A percentile compares a stretch with the other conserved stretches of the same genome.
phyloP scores from a whole-genome alignment of 2,113 vertebrate species.

The Ictalurus punctatus region DNA sequence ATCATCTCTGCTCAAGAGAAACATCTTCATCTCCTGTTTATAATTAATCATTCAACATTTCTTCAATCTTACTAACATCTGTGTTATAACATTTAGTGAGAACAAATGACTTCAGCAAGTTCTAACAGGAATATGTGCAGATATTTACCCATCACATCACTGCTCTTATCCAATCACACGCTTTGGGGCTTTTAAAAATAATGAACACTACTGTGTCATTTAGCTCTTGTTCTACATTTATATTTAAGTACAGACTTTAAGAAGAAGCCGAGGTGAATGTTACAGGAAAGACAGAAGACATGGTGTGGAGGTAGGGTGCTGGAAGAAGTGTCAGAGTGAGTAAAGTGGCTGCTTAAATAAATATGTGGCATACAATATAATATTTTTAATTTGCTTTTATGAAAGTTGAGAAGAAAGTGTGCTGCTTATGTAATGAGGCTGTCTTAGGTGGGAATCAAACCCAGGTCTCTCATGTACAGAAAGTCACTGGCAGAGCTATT shows the following conservation, averaged over 20 bases:
- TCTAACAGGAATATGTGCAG: not conserved
- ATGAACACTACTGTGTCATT: too few species aligned
- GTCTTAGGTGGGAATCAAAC: too few species aligned
- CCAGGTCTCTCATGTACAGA: too few species aligned
- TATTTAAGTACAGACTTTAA: not conserved
- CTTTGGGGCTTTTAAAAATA: too few species aligned
- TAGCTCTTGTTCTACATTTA: too few species aligned
- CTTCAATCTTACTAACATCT: not conserved
- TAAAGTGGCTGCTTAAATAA: not conserved
- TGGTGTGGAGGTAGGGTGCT: too few species aligned
- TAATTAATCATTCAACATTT: not conserved
- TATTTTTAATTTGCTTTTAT: not conserved
- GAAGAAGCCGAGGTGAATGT: too few species aligned
- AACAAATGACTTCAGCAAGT: not conserved
- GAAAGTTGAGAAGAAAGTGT: not conserved
- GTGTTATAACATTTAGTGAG: not conserved
- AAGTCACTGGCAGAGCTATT: too few species aligned
- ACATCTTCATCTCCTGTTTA: not conserved
- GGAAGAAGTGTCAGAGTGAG: not conserved
- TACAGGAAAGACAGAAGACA: not conserved
- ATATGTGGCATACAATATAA: not conserved
- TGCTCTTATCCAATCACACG: not conserved
- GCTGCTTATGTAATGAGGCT: too few species aligned
- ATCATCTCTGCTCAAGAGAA: not conserved
- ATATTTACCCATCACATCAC: not conserved